Percentiles rank a stretch among this genome's conserved stretches.
These are phyloP conservation scores for Clupea harengus DNA, from an alignment of 2,113 vertebrate species.

Conservation along the genomic window DNA sequence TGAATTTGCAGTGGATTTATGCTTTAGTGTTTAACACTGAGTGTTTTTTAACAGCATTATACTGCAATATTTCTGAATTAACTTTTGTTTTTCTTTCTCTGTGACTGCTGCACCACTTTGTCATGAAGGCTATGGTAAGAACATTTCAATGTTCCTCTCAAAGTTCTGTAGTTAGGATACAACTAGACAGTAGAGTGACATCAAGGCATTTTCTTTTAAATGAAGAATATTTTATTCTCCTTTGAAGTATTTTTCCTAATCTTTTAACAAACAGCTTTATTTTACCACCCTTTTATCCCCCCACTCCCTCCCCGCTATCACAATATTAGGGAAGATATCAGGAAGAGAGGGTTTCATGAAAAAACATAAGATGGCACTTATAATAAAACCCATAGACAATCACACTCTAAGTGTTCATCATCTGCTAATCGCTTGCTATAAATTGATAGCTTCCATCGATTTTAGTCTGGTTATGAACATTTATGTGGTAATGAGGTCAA, in stretches of 20 bases:
- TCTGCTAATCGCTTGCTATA: background rate
- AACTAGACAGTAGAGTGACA: background rate
- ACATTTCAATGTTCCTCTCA: conserved; percentile 17
- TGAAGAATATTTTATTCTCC: background rate
- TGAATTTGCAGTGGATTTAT: background rate
- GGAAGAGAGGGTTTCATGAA: background rate
- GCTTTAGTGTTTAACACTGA: background rate
- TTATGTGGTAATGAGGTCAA: background rate
- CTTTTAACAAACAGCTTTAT: background rate
- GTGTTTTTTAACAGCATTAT: background rate
- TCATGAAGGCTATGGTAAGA: conserved; percentile 77
- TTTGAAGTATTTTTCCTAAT: background rate
- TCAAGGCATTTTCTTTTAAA: background rate
- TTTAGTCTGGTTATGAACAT: background rate
- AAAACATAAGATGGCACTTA: background rate
- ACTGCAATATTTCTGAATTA: background rate
- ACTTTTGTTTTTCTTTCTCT: background rate
- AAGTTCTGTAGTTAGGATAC: background rate
- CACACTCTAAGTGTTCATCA: background rate
- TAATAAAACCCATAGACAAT: background rate
- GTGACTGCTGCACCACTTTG: conserved; percentile 48
- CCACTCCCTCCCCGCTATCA: background rate
- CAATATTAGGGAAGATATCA: background rate
- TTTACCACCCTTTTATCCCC: background rate
- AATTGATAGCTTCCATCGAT: background rate